phyloP scores from a whole-genome alignment of 2,113 vertebrate species.

The Hemiscyllium ocellatum region DNA sequence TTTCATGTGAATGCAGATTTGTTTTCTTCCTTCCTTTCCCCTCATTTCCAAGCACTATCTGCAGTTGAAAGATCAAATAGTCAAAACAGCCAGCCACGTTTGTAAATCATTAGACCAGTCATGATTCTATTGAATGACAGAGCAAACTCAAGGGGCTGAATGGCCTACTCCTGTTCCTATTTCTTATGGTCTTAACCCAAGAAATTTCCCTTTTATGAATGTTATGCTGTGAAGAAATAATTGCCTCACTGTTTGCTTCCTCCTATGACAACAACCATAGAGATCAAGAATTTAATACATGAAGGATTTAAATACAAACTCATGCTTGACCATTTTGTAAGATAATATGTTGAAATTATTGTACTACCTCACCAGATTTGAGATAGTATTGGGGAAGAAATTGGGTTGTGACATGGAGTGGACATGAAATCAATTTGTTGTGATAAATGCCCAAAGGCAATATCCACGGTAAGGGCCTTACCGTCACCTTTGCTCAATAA shows the following conservation, averaged over 20 bases:
- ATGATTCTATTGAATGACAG: no score
- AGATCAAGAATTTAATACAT: background rate
- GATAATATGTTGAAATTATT: background rate
- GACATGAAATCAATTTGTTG: background rate
- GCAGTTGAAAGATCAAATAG: background rate
- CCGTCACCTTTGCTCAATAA: background rate
- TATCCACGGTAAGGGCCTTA: background rate
- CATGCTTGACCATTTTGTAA: background rate
- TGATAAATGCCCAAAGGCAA: background rate
- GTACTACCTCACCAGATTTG: background rate
- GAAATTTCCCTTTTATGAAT: background rate
- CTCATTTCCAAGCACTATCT: background rate
- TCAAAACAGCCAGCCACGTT: background rate
- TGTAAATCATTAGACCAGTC: background rate
- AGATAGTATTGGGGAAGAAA: background rate
- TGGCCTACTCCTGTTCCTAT: no score
- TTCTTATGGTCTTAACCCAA: no score
- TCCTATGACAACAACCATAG: background rate
- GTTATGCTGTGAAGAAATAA: background rate
- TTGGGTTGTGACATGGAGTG: background rate
- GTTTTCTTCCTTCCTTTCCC: background rate
- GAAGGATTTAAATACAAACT: background rate
- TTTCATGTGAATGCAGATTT: background rate
- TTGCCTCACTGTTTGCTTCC: background rate
- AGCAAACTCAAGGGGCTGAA: no score